Conservation (phyloP, 2,888 invertebrate genomes). For the Metallyticus violacea region DNA sequence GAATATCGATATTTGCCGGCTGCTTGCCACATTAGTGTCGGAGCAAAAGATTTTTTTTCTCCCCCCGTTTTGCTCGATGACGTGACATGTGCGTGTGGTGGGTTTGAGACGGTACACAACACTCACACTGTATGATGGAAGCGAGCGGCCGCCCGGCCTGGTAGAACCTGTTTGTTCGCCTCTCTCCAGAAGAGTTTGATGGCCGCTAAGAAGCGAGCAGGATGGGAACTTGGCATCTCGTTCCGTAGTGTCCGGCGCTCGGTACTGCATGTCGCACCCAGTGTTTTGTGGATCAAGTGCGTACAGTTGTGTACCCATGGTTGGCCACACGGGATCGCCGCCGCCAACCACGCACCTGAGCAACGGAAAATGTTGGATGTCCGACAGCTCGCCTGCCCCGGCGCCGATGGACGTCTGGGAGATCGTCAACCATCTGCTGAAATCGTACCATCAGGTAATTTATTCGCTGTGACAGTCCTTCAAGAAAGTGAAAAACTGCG, state of each 20-base stretch:
- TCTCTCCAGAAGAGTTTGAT: background rate
- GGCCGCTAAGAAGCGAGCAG: background rate
- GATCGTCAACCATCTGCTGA: slow-evolving; percentile 63
- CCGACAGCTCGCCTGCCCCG: background rate
- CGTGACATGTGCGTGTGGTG: background rate
- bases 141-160: background rate
- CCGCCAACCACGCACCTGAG: background rate
- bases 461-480: no score
- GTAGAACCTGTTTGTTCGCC: slow-evolving; percentile 5
- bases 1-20: background rate
- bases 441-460: slow-evolving; percentile 55
- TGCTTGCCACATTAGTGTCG: background rate
- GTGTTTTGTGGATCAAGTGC: background rate
- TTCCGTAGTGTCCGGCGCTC: background rate
- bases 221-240: no score
- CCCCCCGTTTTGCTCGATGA: background rate
- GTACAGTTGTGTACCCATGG: no score
- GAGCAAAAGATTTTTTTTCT: background rate
- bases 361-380: background rate
- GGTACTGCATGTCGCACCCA: background rate
- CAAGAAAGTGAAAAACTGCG: no score
- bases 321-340: background rate
- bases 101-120: background rate
- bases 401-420: slow-evolving; percentile 57
- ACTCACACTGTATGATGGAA: background rate